These are phyloP conservation scores for Prinia subflava DNA, from an alignment of 2,113 vertebrate genomes.

Conservation along the genomic window DNA sequence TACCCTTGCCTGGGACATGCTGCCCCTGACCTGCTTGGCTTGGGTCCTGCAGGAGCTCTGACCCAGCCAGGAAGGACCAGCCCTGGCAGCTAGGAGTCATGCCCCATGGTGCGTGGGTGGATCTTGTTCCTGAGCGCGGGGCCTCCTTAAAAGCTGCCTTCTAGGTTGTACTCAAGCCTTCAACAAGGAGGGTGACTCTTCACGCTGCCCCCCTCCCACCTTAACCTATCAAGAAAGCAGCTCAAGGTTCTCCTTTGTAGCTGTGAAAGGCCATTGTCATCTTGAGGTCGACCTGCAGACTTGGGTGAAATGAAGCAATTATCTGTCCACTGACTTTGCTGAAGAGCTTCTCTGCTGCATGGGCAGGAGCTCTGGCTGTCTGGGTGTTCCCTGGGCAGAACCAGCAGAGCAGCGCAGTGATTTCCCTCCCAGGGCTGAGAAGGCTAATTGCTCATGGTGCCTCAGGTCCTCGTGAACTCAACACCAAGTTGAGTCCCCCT, in stretches of 20 bases:
- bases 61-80: constrained; percentile 39
- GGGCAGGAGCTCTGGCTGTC: neutral
- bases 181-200: neutral
- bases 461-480: neutral
- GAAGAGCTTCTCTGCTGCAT: neutral
- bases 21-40: constrained; percentile 45
- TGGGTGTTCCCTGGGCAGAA: neutral
- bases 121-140: neutral
- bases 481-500: fast-evolving
- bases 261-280: neutral
- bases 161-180: neutral
- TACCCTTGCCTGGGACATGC: neutral
- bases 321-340: neutral
- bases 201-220: fast-evolving
- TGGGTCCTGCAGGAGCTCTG: neutral
- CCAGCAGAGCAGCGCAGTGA: neutral
- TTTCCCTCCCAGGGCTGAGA: neutral
- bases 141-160: neutral
- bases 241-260: neutral
- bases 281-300: neutral
- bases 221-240: neutral
- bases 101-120: constrained; percentile 4
- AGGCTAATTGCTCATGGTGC: neutral
- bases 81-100: constrained; percentile 13
- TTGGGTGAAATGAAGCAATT: neutral